Base-by-base conservation (phyloP, 64 coral and sea anemone species). In the Montipora cactus region DNA sequence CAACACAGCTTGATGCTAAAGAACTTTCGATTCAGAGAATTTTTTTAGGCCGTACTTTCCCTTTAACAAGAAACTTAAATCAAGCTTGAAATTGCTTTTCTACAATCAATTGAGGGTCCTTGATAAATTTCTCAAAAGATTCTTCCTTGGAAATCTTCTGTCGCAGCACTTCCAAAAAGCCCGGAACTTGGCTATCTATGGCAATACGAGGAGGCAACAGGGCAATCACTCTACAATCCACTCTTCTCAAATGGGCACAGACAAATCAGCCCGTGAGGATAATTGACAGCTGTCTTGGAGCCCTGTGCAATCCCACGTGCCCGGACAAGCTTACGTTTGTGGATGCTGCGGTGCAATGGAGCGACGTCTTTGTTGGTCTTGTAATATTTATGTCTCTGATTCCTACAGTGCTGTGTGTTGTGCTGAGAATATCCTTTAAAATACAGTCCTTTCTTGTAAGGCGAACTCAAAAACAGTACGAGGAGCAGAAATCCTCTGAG, bases 281-380 rank as follows among this genome's bases (percentile, higher is more conserved):
- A 45, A 86, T 48, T 71, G 82, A 86, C 61, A 71, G 45, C 18
- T 86, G 82, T 22, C 82, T 86, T 86, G 82, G 82, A 22, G 37
- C 82, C 5, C 19, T 86, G 64, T 86, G 82, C 46, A 86, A 86
- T 86, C 82, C 82, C 45, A 86, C 64, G 82, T 86, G 82, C 19
- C 66, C 82, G 2, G 82, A 86, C 2, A 13, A 11, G 19, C 66
- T 86, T 5, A 67, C 0, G 16, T 86, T 86, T 49, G 82, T 86
- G n/a, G 82, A 86, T 64, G 49, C 82, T 4, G 82, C 82, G 16
- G 66, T 19, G 16, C 62, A 86, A 18, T 86, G 82, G 82, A 68
- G 66, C 44, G 64, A 49, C 44, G 62, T 22, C 4, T 67, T 86
- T 45, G 71, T 70, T 19, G 45, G 66, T 8, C 59, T 86, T 16